Base-by-base conservation (phyloP, 2,113 vertebrate genomes). In the Peromyscus polionotus region DNA sequence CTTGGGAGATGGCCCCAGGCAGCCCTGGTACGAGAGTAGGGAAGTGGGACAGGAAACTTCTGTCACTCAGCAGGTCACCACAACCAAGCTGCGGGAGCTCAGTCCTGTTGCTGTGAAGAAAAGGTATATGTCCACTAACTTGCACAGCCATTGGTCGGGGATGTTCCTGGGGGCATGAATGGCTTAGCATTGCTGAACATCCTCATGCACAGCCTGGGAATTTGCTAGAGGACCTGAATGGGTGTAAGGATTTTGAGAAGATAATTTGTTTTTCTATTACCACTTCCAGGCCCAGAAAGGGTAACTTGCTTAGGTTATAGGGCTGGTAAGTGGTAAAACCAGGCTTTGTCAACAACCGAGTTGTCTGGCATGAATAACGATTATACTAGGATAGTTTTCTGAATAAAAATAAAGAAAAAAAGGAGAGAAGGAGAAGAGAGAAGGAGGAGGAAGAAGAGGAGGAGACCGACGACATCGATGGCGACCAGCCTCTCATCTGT, bases 391-490 rank as follows among this genome's bases (percentile, higher is more conserved):
- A 26, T 83, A 17, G 36, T 11, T 86, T 13, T n/a, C 57, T 81
- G 79, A 39, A 57, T 57, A 73, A 85, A 75, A 86, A 16, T 31
- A 28, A 14, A 22, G 3, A 5, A 28, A 24, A n/a, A 7, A 1
- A 3, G 2, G 1, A 0, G 24, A 7, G 5, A 20, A 4, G 0
- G 36, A 5, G 48, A 9, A 31, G 51, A 11, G 5, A 36, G 65
- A 11, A 7, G 13, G 28, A 20, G 3, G 13, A 5, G 2, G 76
- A 33, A 4, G 76, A 48, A 9, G 10, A 20, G 8, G 7, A 19
- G 51, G 51, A 45, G 73, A 3, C 26, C 10, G 10, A 65, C 3
- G 1, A 3, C 26, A 4, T 28, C 4, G 28, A 33, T 0, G 5
- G 31, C 31, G 28, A 14, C 12, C 28, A 31, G 11, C 36, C 73